Evolutionary conservation across 1,140 invertebrate genomes (phyloP).

Genomic region (Drosophila lacteicornis): DNA sequence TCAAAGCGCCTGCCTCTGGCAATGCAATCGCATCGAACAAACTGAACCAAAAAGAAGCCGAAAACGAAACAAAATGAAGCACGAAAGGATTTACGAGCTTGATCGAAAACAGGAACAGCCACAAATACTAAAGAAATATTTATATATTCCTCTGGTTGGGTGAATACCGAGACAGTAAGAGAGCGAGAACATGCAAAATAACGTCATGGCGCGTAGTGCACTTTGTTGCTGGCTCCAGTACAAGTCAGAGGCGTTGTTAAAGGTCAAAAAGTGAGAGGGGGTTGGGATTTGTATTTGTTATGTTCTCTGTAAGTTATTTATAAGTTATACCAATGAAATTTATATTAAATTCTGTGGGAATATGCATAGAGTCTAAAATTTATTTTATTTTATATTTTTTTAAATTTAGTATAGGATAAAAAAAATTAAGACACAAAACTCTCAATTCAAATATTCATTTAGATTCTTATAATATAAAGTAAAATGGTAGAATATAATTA

Average conservation of each 20-base stretch:
- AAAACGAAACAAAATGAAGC: constrained; percentile 54
- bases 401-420: no score
- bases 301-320: not conserved
- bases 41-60: constrained; percentile 22
- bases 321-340: not conserved
- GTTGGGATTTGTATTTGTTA: not conserved
- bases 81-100: constrained; percentile 82
- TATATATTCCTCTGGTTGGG: constrained; percentile 12
- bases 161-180: constrained; percentile 29
- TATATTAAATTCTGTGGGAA: not conserved
- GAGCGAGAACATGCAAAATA: constrained; percentile 47
- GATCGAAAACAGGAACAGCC: constrained; percentile 70
- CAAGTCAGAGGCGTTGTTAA: constrained; percentile 30
- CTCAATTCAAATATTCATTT: no score
- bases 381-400: not conserved
- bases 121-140: constrained; percentile 26
- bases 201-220: constrained; percentile 31
- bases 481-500: no score
- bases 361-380: not conserved
- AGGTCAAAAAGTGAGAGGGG: constrained; percentile 16
- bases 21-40: constrained; percentile 34
- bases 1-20: constrained; percentile 54
- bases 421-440: no score
- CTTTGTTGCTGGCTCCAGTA: constrained; percentile 30
- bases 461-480: no score